Evolutionary conservation across 2,888 invertebrate species (phyloP).

Genomic region (Tetheella fluctuosa): DNA sequence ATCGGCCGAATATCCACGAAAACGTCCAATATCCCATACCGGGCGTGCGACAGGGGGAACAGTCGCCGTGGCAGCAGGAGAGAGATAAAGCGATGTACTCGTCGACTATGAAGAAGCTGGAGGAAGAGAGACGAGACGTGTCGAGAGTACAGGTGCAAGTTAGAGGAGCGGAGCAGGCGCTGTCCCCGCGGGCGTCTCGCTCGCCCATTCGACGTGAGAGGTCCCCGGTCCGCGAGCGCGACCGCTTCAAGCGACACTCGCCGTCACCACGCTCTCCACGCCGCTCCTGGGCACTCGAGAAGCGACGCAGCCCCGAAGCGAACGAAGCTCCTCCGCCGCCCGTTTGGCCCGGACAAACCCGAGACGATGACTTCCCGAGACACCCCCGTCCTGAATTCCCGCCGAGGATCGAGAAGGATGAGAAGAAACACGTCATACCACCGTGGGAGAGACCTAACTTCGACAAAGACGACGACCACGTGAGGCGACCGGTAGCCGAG

Average conservation of each 20-base stretch:
- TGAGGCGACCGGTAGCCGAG: not conserved
- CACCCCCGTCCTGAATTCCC: conserved; percentile 22
- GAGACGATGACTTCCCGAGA: conserved; percentile 25
- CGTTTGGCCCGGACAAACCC: conserved; percentile 60
- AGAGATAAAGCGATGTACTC: conserved; percentile 39
- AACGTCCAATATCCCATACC: conserved; percentile 48
- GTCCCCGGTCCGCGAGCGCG: conserved; percentile 51
- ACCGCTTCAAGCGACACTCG: conserved; percentile 64
- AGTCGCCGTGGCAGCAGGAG: conserved; percentile 57
- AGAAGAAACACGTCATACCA: conserved; percentile 17
- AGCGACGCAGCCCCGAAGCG: conserved; percentile 62
- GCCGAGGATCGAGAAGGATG: conserved; percentile 18
- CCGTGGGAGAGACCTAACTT: conserved; percentile 19
- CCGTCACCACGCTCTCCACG: conserved; percentile 68
- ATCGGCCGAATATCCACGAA: conserved; percentile 55
- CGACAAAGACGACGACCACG: conserved; percentile 27
- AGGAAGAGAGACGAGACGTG: conserved; percentile 49
- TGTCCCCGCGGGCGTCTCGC: conserved; percentile 50
- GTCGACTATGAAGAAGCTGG: conserved; percentile 45
- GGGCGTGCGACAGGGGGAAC: conserved; percentile 38
- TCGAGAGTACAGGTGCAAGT: conserved; percentile 25
- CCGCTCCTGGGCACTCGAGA: conserved; percentile 75
- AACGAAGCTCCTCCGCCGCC: conserved; percentile 70
- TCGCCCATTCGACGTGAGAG: conserved; percentile 63
- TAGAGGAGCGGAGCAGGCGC: conserved; percentile 29